Percentiles rank a stretch among this genome's conserved stretches.
These are phyloP conservation scores for Erebia epiphron DNA, from an alignment of 2,888 invertebrate species.

Conservation along the genomic window DNA sequence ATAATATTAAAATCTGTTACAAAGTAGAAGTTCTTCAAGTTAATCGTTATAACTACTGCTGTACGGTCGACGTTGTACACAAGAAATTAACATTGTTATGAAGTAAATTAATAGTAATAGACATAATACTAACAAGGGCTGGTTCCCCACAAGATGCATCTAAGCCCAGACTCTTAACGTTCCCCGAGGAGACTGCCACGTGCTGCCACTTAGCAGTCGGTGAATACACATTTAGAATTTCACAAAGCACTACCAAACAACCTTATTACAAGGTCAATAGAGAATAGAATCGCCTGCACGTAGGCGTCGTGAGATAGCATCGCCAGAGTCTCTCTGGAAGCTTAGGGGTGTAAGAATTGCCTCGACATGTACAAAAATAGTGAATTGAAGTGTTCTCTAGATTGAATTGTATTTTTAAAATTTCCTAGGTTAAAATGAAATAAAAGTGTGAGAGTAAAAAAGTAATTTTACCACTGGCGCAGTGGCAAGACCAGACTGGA, in stretches of 20 bases:
- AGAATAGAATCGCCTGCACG: conserved; percentile 62
- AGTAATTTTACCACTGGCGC: background rate
- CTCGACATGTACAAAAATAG: conserved; percentile 76
- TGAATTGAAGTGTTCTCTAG: conserved; percentile 67
- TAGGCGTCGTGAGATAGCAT: conserved; percentile 55
- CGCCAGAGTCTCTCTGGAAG: conserved; percentile 70
- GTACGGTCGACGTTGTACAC: conserved; percentile 33
- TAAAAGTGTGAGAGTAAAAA: conserved; percentile 40
- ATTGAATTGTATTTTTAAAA: conserved; percentile 61
- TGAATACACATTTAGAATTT: conserved; percentile 58
- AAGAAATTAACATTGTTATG: conserved; percentile 54
- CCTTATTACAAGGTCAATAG: conserved; percentile 48
- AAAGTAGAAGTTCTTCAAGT: background rate
- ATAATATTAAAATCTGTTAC: background rate
- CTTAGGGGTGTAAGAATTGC: conserved; percentile 73
- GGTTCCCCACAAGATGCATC: conserved; percentile 74
- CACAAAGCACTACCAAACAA: conserved; percentile 44
- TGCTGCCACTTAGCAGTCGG: conserved; percentile 76
- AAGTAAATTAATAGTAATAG: conserved; percentile 72
- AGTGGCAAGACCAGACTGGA: background rate
- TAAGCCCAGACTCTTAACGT: conserved; percentile 64
- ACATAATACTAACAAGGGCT: conserved; percentile 68
- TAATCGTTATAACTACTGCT: background rate
- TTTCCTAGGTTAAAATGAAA: conserved; percentile 17
- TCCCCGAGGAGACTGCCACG: conserved; percentile 69